phyloP scores from a whole-genome alignment of 2,888 invertebrate species.

The Watsonalla cultraria region DNA sequence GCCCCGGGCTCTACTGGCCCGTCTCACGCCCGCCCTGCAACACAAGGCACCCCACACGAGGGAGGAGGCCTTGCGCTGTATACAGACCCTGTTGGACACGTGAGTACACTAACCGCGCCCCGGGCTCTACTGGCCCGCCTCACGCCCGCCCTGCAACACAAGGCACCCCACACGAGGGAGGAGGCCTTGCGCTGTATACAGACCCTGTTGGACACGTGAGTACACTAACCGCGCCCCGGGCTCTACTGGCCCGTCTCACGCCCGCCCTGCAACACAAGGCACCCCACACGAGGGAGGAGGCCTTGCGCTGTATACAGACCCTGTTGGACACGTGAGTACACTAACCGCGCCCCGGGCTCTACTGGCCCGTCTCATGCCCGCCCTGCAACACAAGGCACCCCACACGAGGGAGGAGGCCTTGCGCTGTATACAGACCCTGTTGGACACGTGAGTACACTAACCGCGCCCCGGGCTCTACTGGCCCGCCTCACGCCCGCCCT shows the following conservation, averaged over 20 bases:
- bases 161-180: conserved; percentile 95
- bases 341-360: background rate
- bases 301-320: conserved; percentile 88
- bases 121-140: conserved; percentile 60
- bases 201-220: conserved; percentile 90
- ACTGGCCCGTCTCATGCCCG: conserved; percentile 11
- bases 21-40: conserved; percentile 78
- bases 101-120: conserved; percentile 66
- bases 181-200: conserved; percentile 91
- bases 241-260: conserved; percentile 11
- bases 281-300: conserved; percentile 94
- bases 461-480: background rate
- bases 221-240: conserved; percentile 8
- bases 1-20: conserved; percentile 56
- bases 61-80: conserved; percentile 91
- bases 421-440: conserved; percentile 87
- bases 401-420: conserved; percentile 95
- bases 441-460: conserved; percentile 85
- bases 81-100: conserved; percentile 90
- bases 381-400: conserved; percentile 83
- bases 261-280: conserved; percentile 80
- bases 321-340: conserved; percentile 88
- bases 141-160: conserved; percentile 85
- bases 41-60: conserved; percentile 96
- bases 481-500: conserved; percentile 11